phyloP scores from a whole-genome alignment of 2,888 invertebrate genomes.

The Patella pellucida region DNA sequence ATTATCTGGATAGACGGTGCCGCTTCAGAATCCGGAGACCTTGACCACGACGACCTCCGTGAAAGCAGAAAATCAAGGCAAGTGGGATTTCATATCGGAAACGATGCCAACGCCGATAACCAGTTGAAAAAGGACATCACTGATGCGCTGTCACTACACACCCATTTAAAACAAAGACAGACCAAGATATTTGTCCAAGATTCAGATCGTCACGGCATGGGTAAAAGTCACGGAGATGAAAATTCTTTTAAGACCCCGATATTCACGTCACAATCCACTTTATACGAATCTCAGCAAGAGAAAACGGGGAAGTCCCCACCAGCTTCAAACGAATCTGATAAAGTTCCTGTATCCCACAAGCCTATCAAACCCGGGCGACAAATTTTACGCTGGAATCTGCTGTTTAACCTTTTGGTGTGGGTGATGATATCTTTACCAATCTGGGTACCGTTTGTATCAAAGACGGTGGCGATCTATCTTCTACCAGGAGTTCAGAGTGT shows the following conservation, averaged over 20 bases:
- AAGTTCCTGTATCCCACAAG: neutral
- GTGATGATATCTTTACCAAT: neutral
- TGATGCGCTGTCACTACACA: neutral
- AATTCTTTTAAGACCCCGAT: neutral
- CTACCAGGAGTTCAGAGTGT: neutral
- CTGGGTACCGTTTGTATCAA: neutral
- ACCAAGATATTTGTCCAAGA: neutral
- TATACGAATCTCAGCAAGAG: neutral
- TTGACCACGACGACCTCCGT: neutral
- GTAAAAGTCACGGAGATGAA: neutral
- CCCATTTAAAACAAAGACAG: neutral
- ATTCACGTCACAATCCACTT: neutral
- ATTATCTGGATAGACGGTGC: neutral
- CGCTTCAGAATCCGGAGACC: neutral
- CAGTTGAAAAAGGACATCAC: neutral
- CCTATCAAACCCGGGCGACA: neutral
- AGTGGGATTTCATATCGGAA: neutral
- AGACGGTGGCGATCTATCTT: neutral
- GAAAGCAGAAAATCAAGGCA: neutral
- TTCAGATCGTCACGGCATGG: neutral
- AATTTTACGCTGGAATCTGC: neutral
- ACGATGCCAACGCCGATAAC: neutral
- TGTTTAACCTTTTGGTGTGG: slow-evolving; percentile 5
- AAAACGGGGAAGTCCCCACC: neutral
- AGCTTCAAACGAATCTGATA: neutral